These are phyloP conservation scores for Sebastes variabilis DNA, from an alignment of 2,797 vertebrate species.

Conservation along the genomic window DNA sequence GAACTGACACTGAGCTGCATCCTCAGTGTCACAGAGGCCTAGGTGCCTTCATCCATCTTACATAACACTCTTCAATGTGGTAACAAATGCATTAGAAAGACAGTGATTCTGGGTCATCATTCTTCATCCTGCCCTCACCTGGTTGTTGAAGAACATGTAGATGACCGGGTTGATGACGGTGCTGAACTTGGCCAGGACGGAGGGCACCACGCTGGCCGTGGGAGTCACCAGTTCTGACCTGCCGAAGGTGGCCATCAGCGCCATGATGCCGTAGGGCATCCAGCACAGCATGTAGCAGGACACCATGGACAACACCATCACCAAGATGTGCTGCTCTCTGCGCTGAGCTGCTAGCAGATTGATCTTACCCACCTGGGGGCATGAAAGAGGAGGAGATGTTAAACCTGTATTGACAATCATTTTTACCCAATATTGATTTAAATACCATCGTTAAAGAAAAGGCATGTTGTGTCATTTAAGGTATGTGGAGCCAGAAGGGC, in stretches of 20 bases:
- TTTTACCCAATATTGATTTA: neutral
- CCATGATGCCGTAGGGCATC: conserved; percentile 84
- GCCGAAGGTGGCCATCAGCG: conserved; percentile 80
- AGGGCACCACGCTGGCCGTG: conserved; percentile 79
- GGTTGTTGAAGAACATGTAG: conserved; percentile 86
- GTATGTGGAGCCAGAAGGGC: neutral
- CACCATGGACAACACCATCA: conserved; percentile 85
- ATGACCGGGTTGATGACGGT: conserved; percentile 84
- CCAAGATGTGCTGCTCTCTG: conserved; percentile 78
- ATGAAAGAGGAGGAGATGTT: neutral
- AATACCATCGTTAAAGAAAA: neutral
- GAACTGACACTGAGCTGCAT: neutral
- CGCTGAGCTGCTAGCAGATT: conserved; percentile 76
- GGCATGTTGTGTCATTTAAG: neutral
- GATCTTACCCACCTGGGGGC: conserved; percentile 72
- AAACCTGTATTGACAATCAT: neutral
- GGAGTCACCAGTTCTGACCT: conserved; percentile 73
- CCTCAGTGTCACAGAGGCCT: neutral
- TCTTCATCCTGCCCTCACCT: conserved; percentile 70
- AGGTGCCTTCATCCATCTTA: neutral
- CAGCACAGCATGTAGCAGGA: conserved; percentile 87
- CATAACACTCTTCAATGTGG: neutral
- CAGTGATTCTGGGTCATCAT: neutral
- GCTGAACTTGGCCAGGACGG: conserved; percentile 86
- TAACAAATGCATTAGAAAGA: neutral